phyloP scores from a whole-genome alignment of 1,140 invertebrate species.

The Chrysoperla carnea region DNA sequence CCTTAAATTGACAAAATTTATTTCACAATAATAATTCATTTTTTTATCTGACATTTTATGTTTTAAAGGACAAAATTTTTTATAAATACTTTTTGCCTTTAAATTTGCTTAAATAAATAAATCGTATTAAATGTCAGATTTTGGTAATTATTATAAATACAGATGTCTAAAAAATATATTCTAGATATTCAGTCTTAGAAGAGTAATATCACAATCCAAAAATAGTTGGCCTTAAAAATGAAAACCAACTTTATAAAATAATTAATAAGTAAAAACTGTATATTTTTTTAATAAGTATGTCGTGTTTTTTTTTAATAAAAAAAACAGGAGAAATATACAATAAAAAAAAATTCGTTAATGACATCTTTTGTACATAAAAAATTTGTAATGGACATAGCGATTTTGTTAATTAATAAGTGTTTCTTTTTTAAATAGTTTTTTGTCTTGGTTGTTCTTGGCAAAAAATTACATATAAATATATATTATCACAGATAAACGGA shows the following conservation, averaged over 20 bases:
- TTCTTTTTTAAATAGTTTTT: too few species aligned
- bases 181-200: conserved; percentile 22
- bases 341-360: not conserved
- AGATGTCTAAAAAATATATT: conserved; percentile 15
- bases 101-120: not conserved
- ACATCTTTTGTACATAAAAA: not conserved
- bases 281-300: not conserved
- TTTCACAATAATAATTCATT: not conserved
- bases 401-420: not conserved
- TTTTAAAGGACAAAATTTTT: not conserved
- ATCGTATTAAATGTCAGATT: not conserved
- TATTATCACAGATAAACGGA: too few species aligned
- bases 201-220: conserved; percentile 21
- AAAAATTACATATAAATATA: too few species aligned
- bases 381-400: not conserved
- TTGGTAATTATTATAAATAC: not conserved
- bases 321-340: not conserved
- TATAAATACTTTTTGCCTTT: not conserved
- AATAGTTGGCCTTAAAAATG: not conserved
- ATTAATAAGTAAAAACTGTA: not conserved
- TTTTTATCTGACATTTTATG: not conserved
- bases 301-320: not conserved
- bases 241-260: not conserved
- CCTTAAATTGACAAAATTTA: not conserved
- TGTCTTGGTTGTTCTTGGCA: too few species aligned